Evolutionary conservation across 2,888 invertebrate species (phyloP), one percentile per base, ranked within the genome.

Genomic region (Salpingus planirostris): DNA sequence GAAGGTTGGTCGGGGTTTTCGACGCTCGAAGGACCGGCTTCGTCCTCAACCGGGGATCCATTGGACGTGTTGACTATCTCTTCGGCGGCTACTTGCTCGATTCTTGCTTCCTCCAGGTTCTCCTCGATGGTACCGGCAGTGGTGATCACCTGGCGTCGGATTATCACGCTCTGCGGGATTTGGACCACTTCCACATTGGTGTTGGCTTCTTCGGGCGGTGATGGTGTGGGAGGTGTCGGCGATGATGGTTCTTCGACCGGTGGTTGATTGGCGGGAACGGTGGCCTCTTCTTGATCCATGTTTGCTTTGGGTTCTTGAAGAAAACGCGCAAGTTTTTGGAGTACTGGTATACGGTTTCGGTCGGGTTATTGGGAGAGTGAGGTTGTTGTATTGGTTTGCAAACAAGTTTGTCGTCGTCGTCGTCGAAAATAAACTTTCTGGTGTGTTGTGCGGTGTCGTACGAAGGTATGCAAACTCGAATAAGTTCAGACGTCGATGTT

Each of bases 51-150:
- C 3, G 43, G 40, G 2, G 45, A 38, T 11, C 38, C 14, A 22
- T 36, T 37, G 11, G 48, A 30, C 1, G 52, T 47, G 18, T 58
- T 52, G 0, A 57, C 56, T 30, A 57, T 49, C 45, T 68, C 68
- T 59, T 67, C 42, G 44, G 47, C 27, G 40, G 55, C 42, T 41
- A 65, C 43, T 58, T 67, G 38, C 21, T 38, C 38, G 37, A 3
- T 43, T 28, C 33, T 14, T 38, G 51, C 50, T 26, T 50, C 50
- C 11, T 50, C 49, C 11, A 44, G 39, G 13, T 47, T 50, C 21
- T 61, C 59, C 5, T 62, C 50, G 3, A 68, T 57, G 3, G 62
- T 59, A 7, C 66, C 65, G 0, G 62, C 54, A 1, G 63, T 50
- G 8, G 67, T 68, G 2, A 62, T 49, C 2, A 53, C 47, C 13